These are phyloP conservation scores for Nyctibius bracteatus DNA, from an alignment of 2,113 vertebrate genomes.

Conservation along the genomic window DNA sequence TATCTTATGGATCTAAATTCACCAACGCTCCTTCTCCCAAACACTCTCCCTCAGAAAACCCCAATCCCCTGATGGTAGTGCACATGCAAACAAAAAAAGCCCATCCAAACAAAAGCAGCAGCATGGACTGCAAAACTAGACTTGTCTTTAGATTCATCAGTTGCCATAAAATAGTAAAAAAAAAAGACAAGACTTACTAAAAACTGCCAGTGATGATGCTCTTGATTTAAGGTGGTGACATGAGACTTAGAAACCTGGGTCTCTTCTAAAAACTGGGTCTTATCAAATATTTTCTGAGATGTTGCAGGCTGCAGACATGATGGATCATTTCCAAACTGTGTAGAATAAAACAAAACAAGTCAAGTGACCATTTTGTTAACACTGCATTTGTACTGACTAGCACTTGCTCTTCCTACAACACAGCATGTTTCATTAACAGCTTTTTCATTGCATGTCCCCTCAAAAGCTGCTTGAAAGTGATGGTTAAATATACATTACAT, in stretches of 20 bases:
- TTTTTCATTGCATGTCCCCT: not conserved
- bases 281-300: constrained; percentile 39
- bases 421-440: not conserved
- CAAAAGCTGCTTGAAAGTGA: not conserved
- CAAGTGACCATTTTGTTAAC: not conserved
- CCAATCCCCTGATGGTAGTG: not conserved
- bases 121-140: not conserved
- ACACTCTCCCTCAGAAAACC: not conserved
- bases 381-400: not conserved
- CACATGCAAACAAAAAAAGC: not conserved
- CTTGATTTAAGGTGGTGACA: constrained; percentile 56
- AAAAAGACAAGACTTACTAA: constrained; percentile 69
- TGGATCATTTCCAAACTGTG: constrained; percentile 77
- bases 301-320: constrained; percentile 55
- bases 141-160: not conserved
- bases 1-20: not conserved
- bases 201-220: constrained; percentile 51
- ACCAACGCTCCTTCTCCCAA: not conserved
- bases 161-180: not conserved
- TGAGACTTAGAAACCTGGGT: constrained; percentile 18
- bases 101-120: not conserved
- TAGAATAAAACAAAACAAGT: not conserved
- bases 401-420: not conserved
- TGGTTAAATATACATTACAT: not conserved
- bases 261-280: constrained; percentile 60